Conservation (phyloP, 2,888 invertebrate species). For the Pterostichus niger region DNA sequence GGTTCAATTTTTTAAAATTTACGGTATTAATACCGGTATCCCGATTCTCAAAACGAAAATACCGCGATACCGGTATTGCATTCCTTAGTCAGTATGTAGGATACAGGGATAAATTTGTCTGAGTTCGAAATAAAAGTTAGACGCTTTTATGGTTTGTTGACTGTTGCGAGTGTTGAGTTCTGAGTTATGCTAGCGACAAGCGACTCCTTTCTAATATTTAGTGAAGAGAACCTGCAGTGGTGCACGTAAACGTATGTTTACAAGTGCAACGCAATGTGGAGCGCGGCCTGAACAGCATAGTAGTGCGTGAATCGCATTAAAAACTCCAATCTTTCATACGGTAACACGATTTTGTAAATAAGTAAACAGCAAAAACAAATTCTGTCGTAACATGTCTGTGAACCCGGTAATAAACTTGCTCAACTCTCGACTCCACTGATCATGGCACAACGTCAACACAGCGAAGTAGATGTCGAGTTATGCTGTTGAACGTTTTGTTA, state of each 20-base stretch:
- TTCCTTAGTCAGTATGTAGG: conserved; percentile 26
- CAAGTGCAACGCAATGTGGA: conserved; percentile 42
- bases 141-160: neutral
- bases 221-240: conserved; percentile 8
- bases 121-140: conserved; percentile 31
- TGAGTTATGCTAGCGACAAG: neutral
- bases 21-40: no score
- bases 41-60: no score
- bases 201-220: conserved; percentile 46
- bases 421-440: conserved; percentile 39
- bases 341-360: conserved; percentile 61
- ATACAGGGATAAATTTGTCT: conserved; percentile 42
- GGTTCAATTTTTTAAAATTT: no score
- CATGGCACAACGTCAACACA: conserved; percentile 51
- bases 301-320: conserved; percentile 3
- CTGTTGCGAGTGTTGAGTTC: neutral
- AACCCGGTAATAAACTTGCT: conserved; percentile 66
- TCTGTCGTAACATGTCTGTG: conserved; percentile 63
- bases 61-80: no score
- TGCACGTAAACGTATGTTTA: conserved; percentile 35
- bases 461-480: neutral
- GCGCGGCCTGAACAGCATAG: neutral
- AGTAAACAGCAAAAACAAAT: conserved; percentile 62
- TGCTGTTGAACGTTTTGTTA: conserved; percentile 27
- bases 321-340: conserved; percentile 3